phyloP scores from a whole-genome alignment of 1,140 invertebrate species.

The Pseudobourletiella spinata region DNA sequence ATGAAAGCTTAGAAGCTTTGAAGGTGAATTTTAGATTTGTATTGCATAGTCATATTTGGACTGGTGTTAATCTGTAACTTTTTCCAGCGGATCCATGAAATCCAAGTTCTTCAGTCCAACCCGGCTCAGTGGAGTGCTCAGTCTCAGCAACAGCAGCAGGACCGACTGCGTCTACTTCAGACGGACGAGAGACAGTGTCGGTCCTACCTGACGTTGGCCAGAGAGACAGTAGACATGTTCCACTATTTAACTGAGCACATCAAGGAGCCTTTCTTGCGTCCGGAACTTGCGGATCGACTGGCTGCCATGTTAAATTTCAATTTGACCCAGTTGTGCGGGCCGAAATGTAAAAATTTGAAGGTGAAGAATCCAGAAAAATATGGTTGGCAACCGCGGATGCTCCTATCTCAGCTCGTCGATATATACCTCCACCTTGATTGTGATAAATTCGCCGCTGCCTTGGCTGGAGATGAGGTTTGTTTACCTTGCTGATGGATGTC shows the following conservation, averaged over 20 bases:
- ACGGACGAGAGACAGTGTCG: slow-evolving; percentile 88
- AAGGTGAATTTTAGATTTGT: slow-evolving; percentile 47
- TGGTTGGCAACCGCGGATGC: slow-evolving; percentile 85
- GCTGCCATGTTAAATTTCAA: slow-evolving; percentile 98
- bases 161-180: slow-evolving; percentile 63
- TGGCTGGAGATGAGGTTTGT: slow-evolving; percentile 76
- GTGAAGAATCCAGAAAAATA: slow-evolving; percentile 83
- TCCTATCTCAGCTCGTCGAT: slow-evolving; percentile 84
- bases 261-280: slow-evolving; percentile 82
- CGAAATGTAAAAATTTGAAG: slow-evolving; percentile 95
- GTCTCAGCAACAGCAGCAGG: slow-evolving; percentile 62
- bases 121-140: slow-evolving; percentile 55
- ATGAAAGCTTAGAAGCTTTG: slow-evolving; percentile 89
- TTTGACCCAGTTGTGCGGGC: slow-evolving; percentile 89
- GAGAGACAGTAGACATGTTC: slow-evolving; percentile 97
- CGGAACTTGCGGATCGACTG: slow-evolving; percentile 82
- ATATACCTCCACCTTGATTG: slow-evolving; percentile 95
- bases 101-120: slow-evolving; percentile 77
- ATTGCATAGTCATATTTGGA: neutral
- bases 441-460: slow-evolving; percentile 75
- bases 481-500: no score
- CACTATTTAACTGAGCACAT: slow-evolving; percentile 92
- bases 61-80: neutral
- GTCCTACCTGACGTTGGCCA: slow-evolving; percentile 87
- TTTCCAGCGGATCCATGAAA: slow-evolving; percentile 72